Base-by-base conservation (phyloP, 1,140 invertebrate genomes). In the Pararge aegeria region DNA sequence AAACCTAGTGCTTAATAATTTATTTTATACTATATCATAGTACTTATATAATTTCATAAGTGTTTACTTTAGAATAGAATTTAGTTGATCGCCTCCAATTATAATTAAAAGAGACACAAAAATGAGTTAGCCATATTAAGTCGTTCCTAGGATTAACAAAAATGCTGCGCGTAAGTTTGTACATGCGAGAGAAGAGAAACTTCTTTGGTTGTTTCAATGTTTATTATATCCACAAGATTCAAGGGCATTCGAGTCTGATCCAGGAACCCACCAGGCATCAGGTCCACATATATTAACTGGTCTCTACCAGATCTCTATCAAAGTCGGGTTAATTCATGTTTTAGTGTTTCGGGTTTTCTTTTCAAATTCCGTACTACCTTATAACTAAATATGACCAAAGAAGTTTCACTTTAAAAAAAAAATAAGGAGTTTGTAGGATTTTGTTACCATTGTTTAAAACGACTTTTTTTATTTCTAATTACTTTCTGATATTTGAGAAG, bases 111-210 rank as follows among this genome's bases (percentile, higher is more conserved):
- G 10, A 19, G n/a, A 19, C 18, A 55, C 53, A 57, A 50, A 57
- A 57, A 49, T 27, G 37, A 21, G 50, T 52, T 34, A 40, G 55
- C 55, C 55, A 57, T 57, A 57, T 38, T 40, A 20, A 38, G 50
- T 52, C 55, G 55, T 57, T 57, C 55, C 55, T 57, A 50, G 34
- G 24, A 37, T 37, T 52, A 20, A 38, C 49, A 21, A 52, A 51
- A 27, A 18, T 30, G 18, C 18, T 30, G n/a, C n/a, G n/a, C 44
- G 18, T 42, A 16, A 42, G 30, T 34, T 27, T 48, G 55, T 57
- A 4, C 24, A 24, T 7, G 24, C 2, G 24, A 24, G 7, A 24
- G 24, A 24, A 24, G 24, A 4, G 24, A 7, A 24, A 24, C 24
- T 24, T 24, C 7, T 24, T 4, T 24, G 7, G 2, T 24, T 24